phyloP scores from a whole-genome alignment of 1,140 invertebrate species.

The Diprion similis region DNA sequence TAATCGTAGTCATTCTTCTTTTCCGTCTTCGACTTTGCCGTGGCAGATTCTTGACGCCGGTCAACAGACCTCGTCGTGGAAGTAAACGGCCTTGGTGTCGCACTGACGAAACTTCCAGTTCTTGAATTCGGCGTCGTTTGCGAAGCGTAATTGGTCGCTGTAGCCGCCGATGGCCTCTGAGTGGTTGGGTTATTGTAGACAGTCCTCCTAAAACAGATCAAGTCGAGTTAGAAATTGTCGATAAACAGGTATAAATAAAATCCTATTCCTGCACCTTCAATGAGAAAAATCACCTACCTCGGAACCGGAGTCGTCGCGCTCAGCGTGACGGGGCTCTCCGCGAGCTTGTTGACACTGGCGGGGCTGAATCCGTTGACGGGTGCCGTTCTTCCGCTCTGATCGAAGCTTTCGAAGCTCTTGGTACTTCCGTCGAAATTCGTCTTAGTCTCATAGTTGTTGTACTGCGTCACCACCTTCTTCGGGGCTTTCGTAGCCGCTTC shows the following conservation, averaged over 20 bases:
- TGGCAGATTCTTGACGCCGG: constrained; percentile 30
- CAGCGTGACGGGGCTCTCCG: constrained; percentile 42
- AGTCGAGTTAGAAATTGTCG: constrained; percentile 13
- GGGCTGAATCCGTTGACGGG: constrained; percentile 57
- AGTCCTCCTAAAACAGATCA: constrained; percentile 38
- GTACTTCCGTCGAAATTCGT: constrained; percentile 54
- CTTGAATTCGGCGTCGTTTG: constrained; percentile 37
- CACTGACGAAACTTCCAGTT: constrained; percentile 45
- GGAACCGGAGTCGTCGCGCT: constrained; percentile 52
- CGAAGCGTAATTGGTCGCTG: constrained; percentile 23
- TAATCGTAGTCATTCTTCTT: constrained; percentile 61
- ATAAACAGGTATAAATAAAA: constrained; percentile 14
- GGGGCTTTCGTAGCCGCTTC: constrained; percentile 36
- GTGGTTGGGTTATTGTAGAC: constrained; percentile 49
- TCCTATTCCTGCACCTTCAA: not conserved
- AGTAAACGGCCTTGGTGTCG: constrained; percentile 49
- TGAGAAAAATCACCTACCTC: constrained; percentile 37
- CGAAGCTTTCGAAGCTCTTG: constrained; percentile 34
- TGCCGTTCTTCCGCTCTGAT: constrained; percentile 45
- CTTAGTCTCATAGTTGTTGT: constrained; percentile 45
- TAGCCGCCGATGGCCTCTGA: constrained; percentile 27
- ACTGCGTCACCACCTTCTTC: constrained; percentile 48
- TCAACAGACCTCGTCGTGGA: constrained; percentile 48
- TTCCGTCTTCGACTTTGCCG: constrained; percentile 41
- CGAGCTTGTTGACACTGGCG: constrained; percentile 57